These are phyloP conservation scores for Drosophila repletoides DNA, from an alignment of 1,140 invertebrate genomes.

Conservation along the genomic window DNA sequence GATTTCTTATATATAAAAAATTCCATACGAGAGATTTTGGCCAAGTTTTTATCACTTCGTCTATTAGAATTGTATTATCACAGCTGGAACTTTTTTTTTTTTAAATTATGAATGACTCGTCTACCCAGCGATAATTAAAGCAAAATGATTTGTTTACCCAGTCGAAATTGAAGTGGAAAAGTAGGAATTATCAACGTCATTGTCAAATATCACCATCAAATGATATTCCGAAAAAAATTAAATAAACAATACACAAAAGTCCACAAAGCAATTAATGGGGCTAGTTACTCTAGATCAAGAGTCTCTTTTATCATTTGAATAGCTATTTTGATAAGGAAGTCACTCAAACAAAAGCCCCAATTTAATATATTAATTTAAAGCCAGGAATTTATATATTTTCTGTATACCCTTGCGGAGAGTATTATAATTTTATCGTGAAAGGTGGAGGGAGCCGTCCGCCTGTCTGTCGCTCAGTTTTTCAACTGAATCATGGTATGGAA, in stretches of 20 bases:
- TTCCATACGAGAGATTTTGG: too few species aligned
- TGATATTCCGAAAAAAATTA: conserved; percentile 15
- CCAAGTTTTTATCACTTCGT: too few species aligned
- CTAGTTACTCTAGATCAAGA: neutral
- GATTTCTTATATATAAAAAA: too few species aligned
- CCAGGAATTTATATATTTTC: too few species aligned
- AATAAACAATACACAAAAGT: conserved; percentile 1
- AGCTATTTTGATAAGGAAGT: too few species aligned
- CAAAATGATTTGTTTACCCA: conserved; percentile 35
- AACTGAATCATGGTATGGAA: too few species aligned
- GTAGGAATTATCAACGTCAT: conserved; percentile 47
- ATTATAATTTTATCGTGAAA: too few species aligned
- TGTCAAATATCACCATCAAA: conserved; percentile 48
- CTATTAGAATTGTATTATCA: too few species aligned
- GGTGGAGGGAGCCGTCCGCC: too few species aligned
- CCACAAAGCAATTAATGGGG: neutral
- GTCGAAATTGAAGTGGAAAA: conserved; percentile 39
- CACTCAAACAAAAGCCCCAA: too few species aligned
- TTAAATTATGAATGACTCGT: neutral
- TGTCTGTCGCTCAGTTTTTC: too few species aligned
- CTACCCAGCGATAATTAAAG: conserved; percentile 16
- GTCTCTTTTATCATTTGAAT: conserved; percentile 13
- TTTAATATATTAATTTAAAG: neutral
- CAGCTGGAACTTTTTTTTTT: neutral
- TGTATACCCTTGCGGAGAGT: too few species aligned